Conservation (phyloP, 2,888 invertebrate species). For the Tetragonula carbonaria region DNA sequence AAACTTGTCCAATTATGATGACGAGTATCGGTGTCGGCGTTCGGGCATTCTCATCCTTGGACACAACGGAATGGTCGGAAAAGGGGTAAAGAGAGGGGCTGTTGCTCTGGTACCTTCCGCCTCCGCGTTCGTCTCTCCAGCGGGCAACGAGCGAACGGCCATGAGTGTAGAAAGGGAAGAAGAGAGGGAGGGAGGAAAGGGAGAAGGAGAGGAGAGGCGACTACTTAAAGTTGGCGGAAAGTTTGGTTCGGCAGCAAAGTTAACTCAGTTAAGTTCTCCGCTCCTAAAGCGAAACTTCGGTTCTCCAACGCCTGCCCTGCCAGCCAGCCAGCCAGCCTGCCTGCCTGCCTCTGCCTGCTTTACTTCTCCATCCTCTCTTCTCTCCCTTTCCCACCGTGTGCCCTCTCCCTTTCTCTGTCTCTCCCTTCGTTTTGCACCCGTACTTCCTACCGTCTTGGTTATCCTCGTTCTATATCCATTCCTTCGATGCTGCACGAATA, state of each 20-base stretch:
- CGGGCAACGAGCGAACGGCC: conserved; percentile 64
- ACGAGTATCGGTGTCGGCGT: conserved; percentile 70
- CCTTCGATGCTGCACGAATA: conserved; percentile 45
- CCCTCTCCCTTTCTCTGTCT: conserved; percentile 37
- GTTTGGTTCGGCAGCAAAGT: conserved; percentile 83
- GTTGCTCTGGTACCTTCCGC: conserved; percentile 66
- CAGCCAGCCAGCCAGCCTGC: conserved; percentile 8
- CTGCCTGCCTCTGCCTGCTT: conserved; percentile 59
- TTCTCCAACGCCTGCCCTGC: conserved; percentile 73
- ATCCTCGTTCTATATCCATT: conserved; percentile 22
- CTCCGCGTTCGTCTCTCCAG: conserved; percentile 51
- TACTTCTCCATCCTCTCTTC: conserved; percentile 37
- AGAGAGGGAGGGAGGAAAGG: background rate
- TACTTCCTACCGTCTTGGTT: conserved; percentile 10
- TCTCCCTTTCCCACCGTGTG: conserved; percentile 22
- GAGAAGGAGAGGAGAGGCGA: conserved; percentile 72
- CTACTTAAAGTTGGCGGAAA: conserved; percentile 84
- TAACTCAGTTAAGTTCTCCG: conserved; percentile 83
- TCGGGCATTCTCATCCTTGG: conserved; percentile 67
- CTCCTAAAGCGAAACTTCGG: conserved; percentile 82
- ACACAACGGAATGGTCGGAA: conserved; percentile 52
- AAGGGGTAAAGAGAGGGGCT: conserved; percentile 58
- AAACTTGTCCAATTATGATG: conserved; percentile 71
- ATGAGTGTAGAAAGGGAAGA: conserved; percentile 47
- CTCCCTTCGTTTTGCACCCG: conserved; percentile 12